Conservation (phyloP, 2,888 invertebrate species). For the Carabus problematicus region DNA sequence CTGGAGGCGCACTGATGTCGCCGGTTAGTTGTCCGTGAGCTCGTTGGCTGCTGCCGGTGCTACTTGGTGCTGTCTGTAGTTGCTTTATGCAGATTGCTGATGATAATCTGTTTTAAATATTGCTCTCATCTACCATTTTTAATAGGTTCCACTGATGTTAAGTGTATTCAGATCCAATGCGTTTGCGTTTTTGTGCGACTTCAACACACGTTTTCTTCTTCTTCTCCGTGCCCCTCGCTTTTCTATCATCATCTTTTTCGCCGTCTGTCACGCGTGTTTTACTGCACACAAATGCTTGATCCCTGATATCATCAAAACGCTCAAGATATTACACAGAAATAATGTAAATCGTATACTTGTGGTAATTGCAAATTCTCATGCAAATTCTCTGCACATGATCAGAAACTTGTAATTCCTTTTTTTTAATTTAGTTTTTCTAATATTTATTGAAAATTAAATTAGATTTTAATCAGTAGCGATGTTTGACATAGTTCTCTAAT, state of each 20-base stretch:
- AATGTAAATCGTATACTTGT: too few species aligned
- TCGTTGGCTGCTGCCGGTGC: neutral
- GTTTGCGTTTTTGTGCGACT: slow-evolving; percentile 11
- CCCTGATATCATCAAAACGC: too few species aligned
- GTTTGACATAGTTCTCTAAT: too few species aligned
- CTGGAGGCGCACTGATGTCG: slow-evolving; percentile 10
- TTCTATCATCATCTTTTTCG: slow-evolving; percentile 1
- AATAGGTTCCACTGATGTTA: slow-evolving; percentile 36
- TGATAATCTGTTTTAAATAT: slow-evolving; percentile 39
- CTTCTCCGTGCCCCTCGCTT: neutral
- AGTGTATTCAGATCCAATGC: slow-evolving; percentile 26
- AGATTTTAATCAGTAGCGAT: too few species aligned
- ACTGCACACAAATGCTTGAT: slow-evolving; percentile 1
- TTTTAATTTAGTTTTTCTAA: too few species aligned
- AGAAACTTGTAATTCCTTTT: too few species aligned
- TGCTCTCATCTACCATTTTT: slow-evolving; percentile 35
- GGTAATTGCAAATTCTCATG: too few species aligned
- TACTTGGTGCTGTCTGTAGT: slow-evolving; percentile 16
- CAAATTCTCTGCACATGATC: too few species aligned
- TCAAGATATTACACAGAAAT: too few species aligned
- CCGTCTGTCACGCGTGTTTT: slow-evolving; percentile 29
- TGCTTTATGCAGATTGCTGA: slow-evolving; percentile 39
- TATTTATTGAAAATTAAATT: too few species aligned
- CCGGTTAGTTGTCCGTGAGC: neutral
- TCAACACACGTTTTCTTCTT: neutral